These are phyloP conservation scores for Cryptoblepharus egeriae DNA, from an alignment of 2,797 vertebrate genomes.

Conservation along the genomic window DNA sequence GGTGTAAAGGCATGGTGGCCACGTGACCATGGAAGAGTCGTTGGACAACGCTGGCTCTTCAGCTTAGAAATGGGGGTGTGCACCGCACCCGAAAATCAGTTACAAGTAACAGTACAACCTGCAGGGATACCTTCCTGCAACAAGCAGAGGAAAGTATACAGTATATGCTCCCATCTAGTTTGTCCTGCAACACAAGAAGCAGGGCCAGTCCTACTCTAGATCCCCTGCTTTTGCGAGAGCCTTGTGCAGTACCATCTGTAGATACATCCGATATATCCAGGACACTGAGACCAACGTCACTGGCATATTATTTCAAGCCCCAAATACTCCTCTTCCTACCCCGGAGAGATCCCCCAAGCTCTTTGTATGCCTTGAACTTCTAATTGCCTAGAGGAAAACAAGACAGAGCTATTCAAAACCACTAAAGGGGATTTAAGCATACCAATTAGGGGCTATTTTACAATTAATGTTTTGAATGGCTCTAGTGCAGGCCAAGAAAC, in stretches of 20 bases:
- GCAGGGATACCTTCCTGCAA: too few species aligned
- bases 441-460: constrained; percentile 89
- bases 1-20: too few species aligned
- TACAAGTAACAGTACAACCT: too few species aligned
- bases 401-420: constrained; percentile 79
- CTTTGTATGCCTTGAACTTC: constrained; percentile 5
- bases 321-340: background rate
- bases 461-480: constrained; percentile 84
- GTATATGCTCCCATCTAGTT: background rate
- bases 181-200: background rate
- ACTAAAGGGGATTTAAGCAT: constrained; percentile 84
- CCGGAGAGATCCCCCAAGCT: background rate
- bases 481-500: constrained; percentile 83
- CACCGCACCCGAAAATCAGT: too few species aligned
- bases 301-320: background rate
- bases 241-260: background rate
- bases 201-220: background rate
- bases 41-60: too few species aligned
- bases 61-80: too few species aligned
- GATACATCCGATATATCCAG: background rate
- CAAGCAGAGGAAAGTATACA: too few species aligned
- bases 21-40: too few species aligned
- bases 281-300: background rate
- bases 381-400: constrained; percentile 48
- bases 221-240: background rate